Base-by-base conservation (phyloP, 2,113 vertebrate species). In the Otus sunia region DNA sequence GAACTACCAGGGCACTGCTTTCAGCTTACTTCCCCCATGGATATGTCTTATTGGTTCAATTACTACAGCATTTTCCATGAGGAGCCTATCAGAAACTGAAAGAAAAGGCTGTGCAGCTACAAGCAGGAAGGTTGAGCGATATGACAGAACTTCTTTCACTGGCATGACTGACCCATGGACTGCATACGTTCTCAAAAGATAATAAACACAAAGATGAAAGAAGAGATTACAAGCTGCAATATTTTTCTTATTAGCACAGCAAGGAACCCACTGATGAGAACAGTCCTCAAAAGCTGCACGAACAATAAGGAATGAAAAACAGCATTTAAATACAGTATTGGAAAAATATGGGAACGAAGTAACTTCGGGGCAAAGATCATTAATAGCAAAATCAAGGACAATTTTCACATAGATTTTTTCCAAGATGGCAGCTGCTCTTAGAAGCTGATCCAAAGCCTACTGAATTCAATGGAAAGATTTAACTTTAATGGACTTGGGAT, bases 121-220 rank as follows among this genome's bases (percentile, higher is more conserved):
- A 60, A 75, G 56, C 56, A 89, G 58, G 66, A 91, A 82, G 49
- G 67, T 37, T 86, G 60, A 84, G 34, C 1, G 3, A 53, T 62
- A 81, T 1, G 22, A 86, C 58, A 86, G 66, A 91, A 60, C 29
- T 66, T 89, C 27, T 92, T 91, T 88, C 62, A 55, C n/a, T 73
- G 62, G 20, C 84, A 62, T 55, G 87, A 56, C 62, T 87, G 91
- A 95, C 80, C 86, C 49, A 18, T 41, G 74, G 77, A 85, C 58
- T 55, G 62, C 67, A 87, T 72, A 79, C 26, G 37, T 73, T 92
- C 66, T 69, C 62, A 82, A 85, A 91, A 60, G 73, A 76, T 58
- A 92, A 95, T 89, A 94, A 96, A 90, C 58, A 85, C 11, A 50
- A 94, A 94, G 86, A 94, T 91, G 80, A 94, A 97, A 97, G 93